Base-by-base conservation (phyloP, 2,888 invertebrate genomes). In the Himalopsyche japonica region DNA sequence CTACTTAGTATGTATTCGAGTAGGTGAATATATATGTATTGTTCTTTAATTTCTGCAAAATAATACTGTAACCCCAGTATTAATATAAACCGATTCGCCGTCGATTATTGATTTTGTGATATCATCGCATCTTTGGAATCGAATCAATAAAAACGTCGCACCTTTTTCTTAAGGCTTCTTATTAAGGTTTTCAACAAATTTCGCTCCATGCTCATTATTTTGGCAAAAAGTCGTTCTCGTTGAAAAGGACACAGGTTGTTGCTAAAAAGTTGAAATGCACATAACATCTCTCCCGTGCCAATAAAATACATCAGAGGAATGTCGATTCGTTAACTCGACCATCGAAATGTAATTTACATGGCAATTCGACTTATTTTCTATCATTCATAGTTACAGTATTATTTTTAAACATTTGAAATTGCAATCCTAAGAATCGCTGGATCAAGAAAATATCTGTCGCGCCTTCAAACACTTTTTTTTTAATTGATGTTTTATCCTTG, bases 281-380 rank as follows among this genome's bases (percentile, higher is more conserved):
- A 76, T 76, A 82, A 57, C 81, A 76, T 83, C 79, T 83, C 83
- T 82, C 34, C 76, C 83, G 83, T 30, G 77, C 49, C 83, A 81
- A 83, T 83, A 83, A 83, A 83, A 79, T 79, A 80, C 47, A 77
- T 32, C 76, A 30, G 30, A 83, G 83, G 83, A 83, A 83, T 83
- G 83, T 48, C 77, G 83, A 80, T 80, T 83, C 83, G 83, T 83
- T 83, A 83, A 77, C 80, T 43, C 49, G 43, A 34, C 79, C 80
- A 70, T 24, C 12, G 27, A 15, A 24, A 70, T 70, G 15, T 15
- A 30, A 27, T 10, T 70, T 27, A 27, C 27, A 24, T 10, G 15
- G 5, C 70, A 70, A 70, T 27, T 70, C 70, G 20, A 8, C 30
- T 12, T 70, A 64, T n/a, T 4, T 49, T 43, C 64, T 70, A 64